Evolutionary conservation across 1,140 invertebrate species (phyloP).

Genomic region (Pectinophora gossypiella): DNA sequence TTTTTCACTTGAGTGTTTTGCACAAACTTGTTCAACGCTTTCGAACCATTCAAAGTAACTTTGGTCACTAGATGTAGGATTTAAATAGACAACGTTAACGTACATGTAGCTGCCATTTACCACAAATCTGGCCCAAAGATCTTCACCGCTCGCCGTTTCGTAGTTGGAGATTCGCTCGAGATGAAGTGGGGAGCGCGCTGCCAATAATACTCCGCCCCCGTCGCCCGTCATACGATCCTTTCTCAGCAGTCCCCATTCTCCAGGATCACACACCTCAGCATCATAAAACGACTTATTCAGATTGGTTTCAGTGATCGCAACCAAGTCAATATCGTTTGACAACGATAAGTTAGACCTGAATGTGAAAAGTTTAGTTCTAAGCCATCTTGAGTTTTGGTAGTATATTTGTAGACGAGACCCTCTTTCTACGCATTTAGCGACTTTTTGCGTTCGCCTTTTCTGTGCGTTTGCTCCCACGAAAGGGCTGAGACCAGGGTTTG

Average conservation of each 20-base stretch:
- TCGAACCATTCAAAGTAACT: constrained; percentile 6
- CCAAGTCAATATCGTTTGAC: background rate
- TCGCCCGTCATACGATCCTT: background rate
- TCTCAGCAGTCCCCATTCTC: background rate
- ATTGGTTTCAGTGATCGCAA: constrained; percentile 7
- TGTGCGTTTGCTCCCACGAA: no score
- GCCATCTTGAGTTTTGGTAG: constrained; percentile 11
- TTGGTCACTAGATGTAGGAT: background rate
- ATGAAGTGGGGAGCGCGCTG: background rate
- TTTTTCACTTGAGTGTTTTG: background rate
- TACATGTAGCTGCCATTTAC: background rate
- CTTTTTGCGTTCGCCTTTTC: no score
- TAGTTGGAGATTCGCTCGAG: background rate
- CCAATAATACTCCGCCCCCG: background rate
- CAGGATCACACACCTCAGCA: background rate
- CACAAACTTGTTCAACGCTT: constrained; percentile 3
- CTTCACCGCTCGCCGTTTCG: background rate
- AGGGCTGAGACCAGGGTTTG: no score
- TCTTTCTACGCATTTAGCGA: no score
- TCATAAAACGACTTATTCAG: background rate
- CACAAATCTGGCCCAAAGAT: constrained; percentile 1
- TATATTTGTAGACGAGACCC: no score
- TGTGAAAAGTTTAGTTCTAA: background rate
- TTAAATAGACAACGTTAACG: constrained; percentile 8
- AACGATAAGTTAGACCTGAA: background rate